Evolutionary conservation across 2,797 vertebrate species (phyloP).

Genomic region (Darevskia mixta): DNA sequence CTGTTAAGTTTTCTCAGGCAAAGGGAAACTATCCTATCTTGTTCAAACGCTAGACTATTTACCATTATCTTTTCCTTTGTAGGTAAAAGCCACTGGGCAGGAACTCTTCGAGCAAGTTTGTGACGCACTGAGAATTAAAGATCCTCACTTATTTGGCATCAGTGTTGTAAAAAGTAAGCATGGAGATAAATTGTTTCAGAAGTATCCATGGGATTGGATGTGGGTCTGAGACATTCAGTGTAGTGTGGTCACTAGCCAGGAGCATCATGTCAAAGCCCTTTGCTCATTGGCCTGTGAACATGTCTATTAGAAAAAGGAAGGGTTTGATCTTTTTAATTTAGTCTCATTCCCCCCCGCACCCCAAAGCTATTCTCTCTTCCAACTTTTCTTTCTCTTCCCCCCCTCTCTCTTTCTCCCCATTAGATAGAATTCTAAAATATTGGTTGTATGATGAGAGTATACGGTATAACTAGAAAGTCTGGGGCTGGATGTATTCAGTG

Average conservation of each 20-base stretch:
- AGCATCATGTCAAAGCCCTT: constrained; percentile 66
- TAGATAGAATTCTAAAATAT: constrained; percentile 44
- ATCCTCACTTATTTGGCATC: constrained; percentile 91
- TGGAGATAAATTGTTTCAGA: constrained; percentile 59
- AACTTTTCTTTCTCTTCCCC: constrained; percentile 37
- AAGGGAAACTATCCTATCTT: constrained; percentile 15
- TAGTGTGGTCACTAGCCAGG: constrained; percentile 65
- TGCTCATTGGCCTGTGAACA: constrained; percentile 67
- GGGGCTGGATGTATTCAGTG: constrained; percentile 41
- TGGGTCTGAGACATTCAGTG: constrained; percentile 45
- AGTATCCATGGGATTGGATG: constrained; percentile 43
- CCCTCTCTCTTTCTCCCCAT: background rate
- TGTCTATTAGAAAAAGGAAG: constrained; percentile 55
- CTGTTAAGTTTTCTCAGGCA: background rate
- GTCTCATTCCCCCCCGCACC: constrained; percentile 49
- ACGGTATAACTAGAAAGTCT: constrained; percentile 37
- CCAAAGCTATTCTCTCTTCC: constrained; percentile 43
- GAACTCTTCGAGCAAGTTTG: constrained; percentile 87
- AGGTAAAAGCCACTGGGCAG: constrained; percentile 90
- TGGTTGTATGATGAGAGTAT: constrained; percentile 42
- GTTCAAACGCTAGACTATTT: constrained; percentile 43
- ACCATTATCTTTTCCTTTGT: constrained; percentile 48
- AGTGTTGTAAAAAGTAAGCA: constrained; percentile 90
- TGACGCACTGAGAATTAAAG: constrained; percentile 84
- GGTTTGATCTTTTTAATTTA: constrained; percentile 56